Evolutionary conservation across 2,888 invertebrate species (phyloP).

Genomic region (Isotomurus palustris): DNA sequence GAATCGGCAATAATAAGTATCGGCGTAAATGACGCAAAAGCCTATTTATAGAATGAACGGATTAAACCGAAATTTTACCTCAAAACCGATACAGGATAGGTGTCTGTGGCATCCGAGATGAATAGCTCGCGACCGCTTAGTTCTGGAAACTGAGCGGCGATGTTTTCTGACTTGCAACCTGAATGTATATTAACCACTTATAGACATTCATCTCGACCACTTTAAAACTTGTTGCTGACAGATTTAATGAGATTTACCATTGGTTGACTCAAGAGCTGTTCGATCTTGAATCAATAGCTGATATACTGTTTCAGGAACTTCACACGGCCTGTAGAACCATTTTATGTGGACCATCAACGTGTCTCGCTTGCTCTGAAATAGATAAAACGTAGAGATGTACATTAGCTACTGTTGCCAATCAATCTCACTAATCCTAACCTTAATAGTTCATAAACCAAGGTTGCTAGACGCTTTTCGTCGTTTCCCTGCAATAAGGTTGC

Average conservation of each 20-base stretch:
- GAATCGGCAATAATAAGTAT: not conserved
- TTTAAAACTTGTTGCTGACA: not conserved
- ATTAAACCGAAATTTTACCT: slow-evolving; percentile 48
- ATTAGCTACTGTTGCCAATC: not conserved
- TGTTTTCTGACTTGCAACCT: slow-evolving; percentile 35
- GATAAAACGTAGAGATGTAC: slow-evolving; percentile 26
- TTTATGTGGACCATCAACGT: slow-evolving; percentile 54
- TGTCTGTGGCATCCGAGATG: slow-evolving; percentile 55
- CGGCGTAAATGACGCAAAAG: not conserved
- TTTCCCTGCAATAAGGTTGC: too few relatives aligned
- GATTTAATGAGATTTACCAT: slow-evolving; percentile 1
- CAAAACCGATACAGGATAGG: slow-evolving; percentile 53
- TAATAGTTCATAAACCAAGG: not conserved
- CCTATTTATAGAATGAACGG: too few relatives aligned
- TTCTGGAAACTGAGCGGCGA: slow-evolving; percentile 42
- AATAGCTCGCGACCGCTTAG: slow-evolving; percentile 53
- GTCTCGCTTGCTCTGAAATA: slow-evolving; percentile 54
- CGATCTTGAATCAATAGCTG: slow-evolving; percentile 49
- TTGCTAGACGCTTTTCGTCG: not conserved
- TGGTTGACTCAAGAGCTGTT: slow-evolving; percentile 17
- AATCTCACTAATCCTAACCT: not conserved
- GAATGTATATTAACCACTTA: not conserved
- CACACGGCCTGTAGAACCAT: slow-evolving; percentile 56
- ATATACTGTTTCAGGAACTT: slow-evolving; percentile 56
- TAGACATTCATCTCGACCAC: not conserved